phyloP scores from a whole-genome alignment of 2,113 vertebrate genomes.

The Dermatemys mawii region DNA sequence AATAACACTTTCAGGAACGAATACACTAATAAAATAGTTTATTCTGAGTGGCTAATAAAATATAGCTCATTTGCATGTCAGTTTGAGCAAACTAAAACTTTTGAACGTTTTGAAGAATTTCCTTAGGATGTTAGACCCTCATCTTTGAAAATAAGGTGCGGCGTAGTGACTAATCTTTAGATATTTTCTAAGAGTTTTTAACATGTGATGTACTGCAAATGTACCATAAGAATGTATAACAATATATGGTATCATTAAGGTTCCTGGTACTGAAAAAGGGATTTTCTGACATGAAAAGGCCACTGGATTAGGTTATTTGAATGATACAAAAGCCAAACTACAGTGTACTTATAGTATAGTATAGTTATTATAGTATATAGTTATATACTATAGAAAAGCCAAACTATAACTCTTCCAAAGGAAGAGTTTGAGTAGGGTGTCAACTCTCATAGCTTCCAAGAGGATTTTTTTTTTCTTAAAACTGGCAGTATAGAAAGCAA shows the following conservation, averaged over 20 bases:
- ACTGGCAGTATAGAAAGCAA: background rate
- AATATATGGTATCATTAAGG: background rate
- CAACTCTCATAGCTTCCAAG: background rate
- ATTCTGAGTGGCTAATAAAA: background rate
- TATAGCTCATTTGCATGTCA: background rate
- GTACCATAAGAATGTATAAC: background rate
- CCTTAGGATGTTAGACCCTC: background rate
- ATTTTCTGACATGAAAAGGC: fast-evolving
- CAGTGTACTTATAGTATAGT: too few relatives aligned
- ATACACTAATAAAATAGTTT: background rate
- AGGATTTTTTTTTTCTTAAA: background rate
- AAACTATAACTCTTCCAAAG: background rate
- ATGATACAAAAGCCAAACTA: background rate
- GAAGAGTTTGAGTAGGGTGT: background rate
- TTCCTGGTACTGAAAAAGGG: background rate
- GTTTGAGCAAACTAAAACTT: background rate
- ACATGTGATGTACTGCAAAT: background rate
- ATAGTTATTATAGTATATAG: too few relatives aligned
- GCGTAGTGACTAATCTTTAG: background rate
- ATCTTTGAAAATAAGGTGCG: background rate
- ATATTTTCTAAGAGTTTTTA: background rate
- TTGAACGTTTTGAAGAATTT: background rate
- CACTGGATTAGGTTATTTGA: background rate
- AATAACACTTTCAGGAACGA: background rate
- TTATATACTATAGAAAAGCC: too few relatives aligned